These are phyloP conservation scores for Caenorhabditis wallacei DNA, from an alignment of 2,888 invertebrate genomes.

Conservation along the genomic window DNA sequence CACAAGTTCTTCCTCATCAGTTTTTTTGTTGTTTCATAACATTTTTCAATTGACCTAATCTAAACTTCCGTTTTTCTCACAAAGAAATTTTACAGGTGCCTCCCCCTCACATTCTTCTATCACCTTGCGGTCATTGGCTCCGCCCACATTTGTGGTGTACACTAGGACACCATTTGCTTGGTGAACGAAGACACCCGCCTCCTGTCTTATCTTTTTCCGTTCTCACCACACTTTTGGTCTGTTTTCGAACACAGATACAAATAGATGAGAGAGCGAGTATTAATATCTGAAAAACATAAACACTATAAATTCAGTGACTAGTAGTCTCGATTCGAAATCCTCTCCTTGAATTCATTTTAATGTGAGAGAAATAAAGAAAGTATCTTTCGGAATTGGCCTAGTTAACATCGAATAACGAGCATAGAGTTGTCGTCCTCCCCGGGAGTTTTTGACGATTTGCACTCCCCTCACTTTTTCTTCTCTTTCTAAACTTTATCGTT, in stretches of 20 bases:
- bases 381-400: conserved; percentile 61
- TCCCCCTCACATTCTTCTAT: not conserved
- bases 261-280: not conserved
- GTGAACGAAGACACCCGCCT: conserved; percentile 22
- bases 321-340: conserved; percentile 7
- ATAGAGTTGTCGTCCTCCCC: conserved; percentile 29
- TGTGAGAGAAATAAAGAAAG: conserved; percentile 46
- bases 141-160: conserved; percentile 54
- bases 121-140: conserved; percentile 8
- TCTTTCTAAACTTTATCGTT: conserved; percentile 58
- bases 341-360: conserved; percentile 22
- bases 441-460: conserved; percentile 57
- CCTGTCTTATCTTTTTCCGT: conserved; percentile 25
- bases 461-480: conserved; percentile 33
- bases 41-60: not conserved
- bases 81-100: not conserved
- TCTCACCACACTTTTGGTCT: not conserved
- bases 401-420: conserved; percentile 62
- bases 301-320: conserved; percentile 2
- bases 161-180: conserved; percentile 34
- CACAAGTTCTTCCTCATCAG: no score
- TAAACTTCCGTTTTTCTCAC: not conserved
- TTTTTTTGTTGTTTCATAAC: not conserved
- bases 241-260: conserved; percentile 9
- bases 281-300: not conserved